Conservation (phyloP, 2,888 invertebrate species). For the Sesia bembeciformis region DNA sequence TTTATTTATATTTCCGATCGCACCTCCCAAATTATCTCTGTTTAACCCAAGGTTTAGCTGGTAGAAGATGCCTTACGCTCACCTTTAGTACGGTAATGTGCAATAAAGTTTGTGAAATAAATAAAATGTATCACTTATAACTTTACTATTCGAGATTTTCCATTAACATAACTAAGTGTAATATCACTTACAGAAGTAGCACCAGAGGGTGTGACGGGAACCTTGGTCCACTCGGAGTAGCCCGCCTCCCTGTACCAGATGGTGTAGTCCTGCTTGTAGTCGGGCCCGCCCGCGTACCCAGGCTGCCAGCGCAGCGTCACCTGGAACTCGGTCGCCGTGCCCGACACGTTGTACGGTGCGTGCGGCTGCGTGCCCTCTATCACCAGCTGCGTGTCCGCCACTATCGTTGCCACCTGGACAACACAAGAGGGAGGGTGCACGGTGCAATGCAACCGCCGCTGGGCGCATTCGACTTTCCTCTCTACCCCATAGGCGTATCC, state of each 20-base stretch:
- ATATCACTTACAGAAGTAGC: conserved; percentile 76
- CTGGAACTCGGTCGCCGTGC: conserved; percentile 90
- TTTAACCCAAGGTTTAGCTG: too few species aligned
- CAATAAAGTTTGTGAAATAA: too few species aligned
- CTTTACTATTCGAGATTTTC: too few species aligned
- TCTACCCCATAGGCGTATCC: too few species aligned
- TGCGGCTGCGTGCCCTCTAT: conserved; percentile 97
- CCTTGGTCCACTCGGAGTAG: conserved; percentile 92
- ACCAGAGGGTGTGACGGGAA: conserved; percentile 93
- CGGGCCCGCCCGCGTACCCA: conserved; percentile 95
- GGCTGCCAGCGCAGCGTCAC: conserved; percentile 95
- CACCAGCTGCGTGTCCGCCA: conserved; percentile 90
- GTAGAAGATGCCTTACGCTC: too few species aligned
- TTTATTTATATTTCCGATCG: too few species aligned
- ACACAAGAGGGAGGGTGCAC: background rate
- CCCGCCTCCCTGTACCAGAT: conserved; percentile 95
- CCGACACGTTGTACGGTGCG: conserved; percentile 96
- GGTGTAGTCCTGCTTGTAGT: conserved; percentile 95
- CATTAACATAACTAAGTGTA: background rate
- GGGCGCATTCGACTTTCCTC: too few species aligned
- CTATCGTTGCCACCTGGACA: conserved; percentile 88
- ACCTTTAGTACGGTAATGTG: too few species aligned
- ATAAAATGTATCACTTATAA: too few species aligned
- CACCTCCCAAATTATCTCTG: too few species aligned
- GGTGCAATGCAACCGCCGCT: too few species aligned